Base-by-base conservation (phyloP, 2,888 invertebrate species). In the Amphiduros pacificus region DNA sequence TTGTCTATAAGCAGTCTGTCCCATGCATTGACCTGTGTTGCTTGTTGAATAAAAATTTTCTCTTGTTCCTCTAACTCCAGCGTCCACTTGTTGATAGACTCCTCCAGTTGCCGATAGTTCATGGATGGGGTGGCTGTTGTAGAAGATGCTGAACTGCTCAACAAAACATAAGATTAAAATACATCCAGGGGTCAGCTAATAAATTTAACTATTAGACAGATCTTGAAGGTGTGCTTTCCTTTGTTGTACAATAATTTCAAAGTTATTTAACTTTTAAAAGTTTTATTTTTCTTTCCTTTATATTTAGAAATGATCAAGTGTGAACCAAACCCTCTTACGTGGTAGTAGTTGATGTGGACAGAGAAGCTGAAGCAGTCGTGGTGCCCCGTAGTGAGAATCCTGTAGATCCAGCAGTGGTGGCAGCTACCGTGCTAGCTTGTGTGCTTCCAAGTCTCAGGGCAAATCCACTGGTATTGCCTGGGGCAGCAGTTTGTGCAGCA, bases 21-120 rank as follows among this genome's bases (percentile, higher is more conserved):
- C 96, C 97, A 97, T 0, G 93, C 92, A 82, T 97, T 97, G 61
- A 97, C 89, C 83, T 95, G 93, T 3, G 93, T 92, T 0, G 96
- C 96, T 81, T 96, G 96, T 80, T 93, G 92, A 63, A 93, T 89
- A 78, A 96, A 97, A 0, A 90, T 88, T 78, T 91, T 91, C 78
- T 96, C 95, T 77, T 95, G 94, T 70, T 94, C 94, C 71, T 94
- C 93, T 41, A 97, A 82, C 74, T 95, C 94, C 0, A 91, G 80
- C 0, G 91, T 93, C 94, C 95, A 97, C 82, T 96, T 94, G 83
- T 95, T 94, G 62, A 96, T 92, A 40, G 89, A 87, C 76, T 95
- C 95, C 80, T 95, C 95, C 2, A 95, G 82, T 76, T 94, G 93
- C 1, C 89, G 87, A 80, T 93, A 95, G 5, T 89, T 90, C 78